Evolutionary conservation across 2,797 vertebrate genomes (phyloP).

Genomic region (Arnoldichthys spilopterus): DNA sequence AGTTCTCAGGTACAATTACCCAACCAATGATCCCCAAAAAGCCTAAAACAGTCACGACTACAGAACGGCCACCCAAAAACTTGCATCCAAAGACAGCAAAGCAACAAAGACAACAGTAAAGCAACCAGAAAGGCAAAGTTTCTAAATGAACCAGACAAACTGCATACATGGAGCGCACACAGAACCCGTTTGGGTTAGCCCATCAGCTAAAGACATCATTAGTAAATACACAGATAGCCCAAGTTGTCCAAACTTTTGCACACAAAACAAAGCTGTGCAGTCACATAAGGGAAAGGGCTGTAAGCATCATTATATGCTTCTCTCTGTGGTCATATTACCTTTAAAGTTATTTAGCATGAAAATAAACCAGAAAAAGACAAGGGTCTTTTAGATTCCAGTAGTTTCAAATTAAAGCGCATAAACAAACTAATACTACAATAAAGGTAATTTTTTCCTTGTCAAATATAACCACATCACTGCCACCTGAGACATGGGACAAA

Average conservation of each 20-base stretch:
- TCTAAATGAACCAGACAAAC: background rate
- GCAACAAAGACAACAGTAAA: conserved; percentile 20
- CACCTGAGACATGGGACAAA: conserved; percentile 38
- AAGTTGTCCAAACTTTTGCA: background rate
- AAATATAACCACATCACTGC: background rate
- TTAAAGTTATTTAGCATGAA: background rate
- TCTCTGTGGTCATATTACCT: background rate
- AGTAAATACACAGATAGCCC: background rate
- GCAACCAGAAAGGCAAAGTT: background rate
- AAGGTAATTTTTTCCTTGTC: background rate
- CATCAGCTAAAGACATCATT: background rate
- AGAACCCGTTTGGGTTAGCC: background rate
- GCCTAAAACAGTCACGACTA: conserved; percentile 47
- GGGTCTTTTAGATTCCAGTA: no score
- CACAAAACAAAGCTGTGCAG: background rate
- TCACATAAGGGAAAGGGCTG: background rate
- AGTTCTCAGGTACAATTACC: conserved; percentile 25
- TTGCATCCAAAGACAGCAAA: conserved; percentile 42
- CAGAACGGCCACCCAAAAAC: conserved; percentile 51
- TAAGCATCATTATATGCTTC: background rate
- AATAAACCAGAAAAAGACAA: background rate
- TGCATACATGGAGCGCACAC: background rate
- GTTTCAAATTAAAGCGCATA: background rate
- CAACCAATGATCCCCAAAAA: conserved; percentile 25
- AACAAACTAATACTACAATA: conserved; percentile 17